Evolutionary conservation across 2,797 vertebrate species (phyloP).

Genomic region (Falco berigora): DNA sequence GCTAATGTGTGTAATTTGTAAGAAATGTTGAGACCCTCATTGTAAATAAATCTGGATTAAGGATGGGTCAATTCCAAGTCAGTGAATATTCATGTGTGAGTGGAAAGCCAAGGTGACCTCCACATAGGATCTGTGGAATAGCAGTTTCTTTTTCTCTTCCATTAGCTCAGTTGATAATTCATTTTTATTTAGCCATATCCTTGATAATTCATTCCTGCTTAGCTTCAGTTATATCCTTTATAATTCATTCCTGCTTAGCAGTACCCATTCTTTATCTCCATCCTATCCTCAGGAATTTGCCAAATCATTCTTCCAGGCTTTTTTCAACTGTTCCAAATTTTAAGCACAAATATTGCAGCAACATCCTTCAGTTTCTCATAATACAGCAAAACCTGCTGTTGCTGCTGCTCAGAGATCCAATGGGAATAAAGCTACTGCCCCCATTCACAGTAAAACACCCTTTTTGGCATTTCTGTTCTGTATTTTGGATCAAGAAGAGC

Average conservation of each 20-base stretch:
- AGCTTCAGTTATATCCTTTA: neutral
- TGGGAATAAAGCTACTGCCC: neutral
- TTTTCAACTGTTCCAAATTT: neutral
- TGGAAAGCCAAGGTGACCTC: conserved; percentile 58
- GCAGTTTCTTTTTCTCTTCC: conserved; percentile 3
- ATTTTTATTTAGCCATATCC: conserved; percentile 35
- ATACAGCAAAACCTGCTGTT: neutral
- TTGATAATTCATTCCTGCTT: conserved; percentile 8
- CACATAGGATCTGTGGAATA: neutral
- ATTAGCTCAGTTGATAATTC: conserved; percentile 40
- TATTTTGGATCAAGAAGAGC: neutral
- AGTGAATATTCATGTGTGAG: conserved; percentile 51
- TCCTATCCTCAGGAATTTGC: neutral
- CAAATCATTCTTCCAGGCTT: neutral
- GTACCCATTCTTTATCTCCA: conserved; percentile 12
- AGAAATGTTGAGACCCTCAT: neutral
- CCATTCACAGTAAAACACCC: neutral
- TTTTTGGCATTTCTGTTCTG: neutral
- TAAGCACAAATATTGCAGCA: neutral
- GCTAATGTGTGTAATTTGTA: neutral
- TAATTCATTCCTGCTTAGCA: neutral
- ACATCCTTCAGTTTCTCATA: neutral
- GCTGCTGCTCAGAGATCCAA: fast-evolving
- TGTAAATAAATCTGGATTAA: conserved; percentile 26
- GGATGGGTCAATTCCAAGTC: neutral